Evolutionary conservation across 1,140 invertebrate species (phyloP).

Genomic region (Hestina assimilis): DNA sequence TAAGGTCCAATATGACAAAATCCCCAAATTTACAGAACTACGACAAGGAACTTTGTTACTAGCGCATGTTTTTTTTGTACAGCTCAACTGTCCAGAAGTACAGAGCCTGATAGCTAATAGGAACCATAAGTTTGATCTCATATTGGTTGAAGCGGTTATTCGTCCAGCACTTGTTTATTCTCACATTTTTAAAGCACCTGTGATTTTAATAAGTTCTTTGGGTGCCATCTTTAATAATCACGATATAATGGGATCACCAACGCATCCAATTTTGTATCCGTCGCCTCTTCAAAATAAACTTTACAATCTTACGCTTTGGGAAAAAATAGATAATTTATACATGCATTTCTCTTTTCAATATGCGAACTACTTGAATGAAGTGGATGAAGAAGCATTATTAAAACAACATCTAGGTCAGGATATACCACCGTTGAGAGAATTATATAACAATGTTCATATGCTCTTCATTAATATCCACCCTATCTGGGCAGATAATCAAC

Average conservation of each 20-base stretch:
- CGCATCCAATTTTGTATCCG: constrained; percentile 69
- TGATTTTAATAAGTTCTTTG: constrained; percentile 59
- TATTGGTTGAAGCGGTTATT: constrained; percentile 44
- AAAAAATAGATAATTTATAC: constrained; percentile 44
- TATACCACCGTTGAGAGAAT: constrained; percentile 52
- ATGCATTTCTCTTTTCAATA: constrained; percentile 28
- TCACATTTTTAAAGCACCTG: constrained; percentile 57
- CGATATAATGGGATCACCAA: constrained; percentile 57
- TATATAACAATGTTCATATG: constrained; percentile 73
- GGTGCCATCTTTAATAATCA: constrained; percentile 29
- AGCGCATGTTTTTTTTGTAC: constrained; percentile 22
- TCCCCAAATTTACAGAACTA: constrained; percentile 8
- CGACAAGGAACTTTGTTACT: constrained; percentile 14
- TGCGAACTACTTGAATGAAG: neutral
- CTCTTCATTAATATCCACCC: constrained; percentile 75
- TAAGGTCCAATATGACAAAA: neutral
- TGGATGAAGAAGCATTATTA: constrained; percentile 38
- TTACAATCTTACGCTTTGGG: constrained; percentile 40
- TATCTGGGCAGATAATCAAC: constrained; percentile 54
- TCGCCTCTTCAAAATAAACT: constrained; percentile 35
- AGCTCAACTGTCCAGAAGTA: constrained; percentile 36
- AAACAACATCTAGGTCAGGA: constrained; percentile 58
- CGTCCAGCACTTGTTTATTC: constrained; percentile 44
- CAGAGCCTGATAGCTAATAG: constrained; percentile 42
- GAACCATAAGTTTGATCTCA: constrained; percentile 48